These are phyloP conservation scores for Xiphophorus hellerii DNA, from an alignment of 2,113 vertebrate genomes.

Conservation along the genomic window DNA sequence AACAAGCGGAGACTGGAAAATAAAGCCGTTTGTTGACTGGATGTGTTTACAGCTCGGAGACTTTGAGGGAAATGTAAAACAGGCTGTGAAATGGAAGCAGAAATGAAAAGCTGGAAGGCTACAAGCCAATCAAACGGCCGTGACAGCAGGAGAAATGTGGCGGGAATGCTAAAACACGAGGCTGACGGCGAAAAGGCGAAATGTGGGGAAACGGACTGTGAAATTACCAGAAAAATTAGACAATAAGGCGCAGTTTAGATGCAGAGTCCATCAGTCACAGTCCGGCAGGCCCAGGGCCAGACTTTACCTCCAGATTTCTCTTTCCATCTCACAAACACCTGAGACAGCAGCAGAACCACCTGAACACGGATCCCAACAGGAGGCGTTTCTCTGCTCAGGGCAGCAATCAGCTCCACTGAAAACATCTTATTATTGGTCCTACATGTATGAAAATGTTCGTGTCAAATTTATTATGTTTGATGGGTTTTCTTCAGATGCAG, in stretches of 20 bases:
- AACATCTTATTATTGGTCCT: no score
- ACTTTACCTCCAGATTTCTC: not conserved
- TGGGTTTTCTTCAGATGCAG: no score
- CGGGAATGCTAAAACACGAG: constrained; percentile 42
- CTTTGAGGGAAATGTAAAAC: constrained; percentile 23
- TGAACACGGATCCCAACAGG: not conserved
- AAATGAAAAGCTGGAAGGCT: constrained; percentile 34
- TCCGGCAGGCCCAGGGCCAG: not conserved
- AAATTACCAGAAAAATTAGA: constrained; percentile 63
- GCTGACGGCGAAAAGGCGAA: constrained; percentile 48
- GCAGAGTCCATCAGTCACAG: constrained; percentile 33
- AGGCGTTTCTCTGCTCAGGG: not conserved
- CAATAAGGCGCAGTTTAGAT: constrained; percentile 23
- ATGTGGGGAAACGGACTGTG: constrained; percentile 58
- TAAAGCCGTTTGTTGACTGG: constrained; percentile 33
- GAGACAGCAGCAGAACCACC: not conserved
- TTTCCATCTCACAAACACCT: not conserved
- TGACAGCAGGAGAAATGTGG: constrained; percentile 26
- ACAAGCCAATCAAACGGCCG: constrained; percentile 41
- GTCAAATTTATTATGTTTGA: no score
- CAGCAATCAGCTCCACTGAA: no score
- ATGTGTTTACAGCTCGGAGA: constrained; percentile 42
- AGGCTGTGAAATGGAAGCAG: constrained; percentile 36
- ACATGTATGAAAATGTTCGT: no score
- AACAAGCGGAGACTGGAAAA: not conserved